Base-by-base conservation (phyloP, 2,888 invertebrate genomes). In the Lepidochrysops patricia region DNA sequence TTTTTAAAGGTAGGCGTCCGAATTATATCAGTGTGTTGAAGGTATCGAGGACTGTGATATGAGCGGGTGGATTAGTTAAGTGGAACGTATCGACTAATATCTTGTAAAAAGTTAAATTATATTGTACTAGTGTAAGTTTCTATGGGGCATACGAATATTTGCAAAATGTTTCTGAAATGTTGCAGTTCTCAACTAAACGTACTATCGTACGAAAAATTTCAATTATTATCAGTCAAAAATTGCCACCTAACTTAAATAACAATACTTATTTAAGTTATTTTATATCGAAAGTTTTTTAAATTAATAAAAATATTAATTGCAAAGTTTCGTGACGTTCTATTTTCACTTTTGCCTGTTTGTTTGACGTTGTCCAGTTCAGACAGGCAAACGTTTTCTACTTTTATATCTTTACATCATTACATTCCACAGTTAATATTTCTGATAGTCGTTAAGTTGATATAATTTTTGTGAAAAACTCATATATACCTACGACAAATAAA, bases 31-130 rank as follows among this genome's bases (percentile, higher is more conserved):
- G 61, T 60, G 61, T 50, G 60, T 61, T 72, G 73, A 43, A 68
- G 75, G 73, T 78, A 76, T 73, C 71, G 72, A 76, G 80, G 80
- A 77, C 82, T 84, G 83, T 83, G 83, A 83, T 83, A 83, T 59
- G 59, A 52, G 25, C 26, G 13, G 32, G 50, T 7, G 34, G 35
- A 3, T 26, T 48, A 13, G 19, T 9, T 26, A 32, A 13, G 13
- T 4, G 43, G 12, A 19, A 19, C 15, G 32, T 54, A 54, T 27
- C 25, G 37, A 43, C 43, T 26, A 26, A 15, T 57, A 12, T 43
- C 15, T 43, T 43, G 57, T 37, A 26, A 57, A 34, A 34, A 35
- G 25, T 19, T 37, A 19, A 19, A 43, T 54, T 29, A 4, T 54
- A 54, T 32, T 54, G 6, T 19, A 54, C 54, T 54, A 32, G 4